Base-by-base conservation (phyloP, 2,797 vertebrate genomes). In the Sebastes trivittatus region DNA sequence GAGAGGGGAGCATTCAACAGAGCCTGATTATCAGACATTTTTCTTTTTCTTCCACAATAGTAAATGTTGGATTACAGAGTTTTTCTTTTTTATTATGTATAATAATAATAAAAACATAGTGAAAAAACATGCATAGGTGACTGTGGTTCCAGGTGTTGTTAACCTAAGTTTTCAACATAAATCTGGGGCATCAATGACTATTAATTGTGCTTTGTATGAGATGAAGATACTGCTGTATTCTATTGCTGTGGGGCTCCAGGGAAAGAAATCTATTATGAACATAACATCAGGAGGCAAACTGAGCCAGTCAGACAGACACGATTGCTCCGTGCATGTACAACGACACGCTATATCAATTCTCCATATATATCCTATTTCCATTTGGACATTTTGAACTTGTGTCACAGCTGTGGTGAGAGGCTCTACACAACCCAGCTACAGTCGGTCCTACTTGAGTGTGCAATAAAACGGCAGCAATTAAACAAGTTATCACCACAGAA, bases 1-100 rank as follows among this genome's bases (percentile, higher is more conserved):
- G 16, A 5, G 18, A 16, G 72, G 34, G 78, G 20, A 32, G 58
- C 22, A 78, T 83, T 87, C 72, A 80, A 20, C 76, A 68, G 16
- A 76, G 46, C 42, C 62, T 85, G 78, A 88, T 87, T 80, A 65
- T 80, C 11, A 69, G n/a, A 55, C 27, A 20, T 61, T 61, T 79
- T 52, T 74, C 23, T 58, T 58, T 59, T 18, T 14, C 30, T 70
- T 58, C 5, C 30, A 83, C 61, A 54, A 56, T 61, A 11, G 8
- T 34, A 60, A 52, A 72, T 65, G 42, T 76, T 6, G 27, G 20
- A 79, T 77, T 75, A 34, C 27, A 61, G 30, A 54, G 2, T 11
- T 68, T 4, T 23, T 29, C 11, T 38, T 61, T 76, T 27, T 49
- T 5, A 46, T 42, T 3, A n/a, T 8, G 5, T 8, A 7, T 42